phyloP scores from a whole-genome alignment of 2,797 vertebrate species.

The Bradypus variegatus region DNA sequence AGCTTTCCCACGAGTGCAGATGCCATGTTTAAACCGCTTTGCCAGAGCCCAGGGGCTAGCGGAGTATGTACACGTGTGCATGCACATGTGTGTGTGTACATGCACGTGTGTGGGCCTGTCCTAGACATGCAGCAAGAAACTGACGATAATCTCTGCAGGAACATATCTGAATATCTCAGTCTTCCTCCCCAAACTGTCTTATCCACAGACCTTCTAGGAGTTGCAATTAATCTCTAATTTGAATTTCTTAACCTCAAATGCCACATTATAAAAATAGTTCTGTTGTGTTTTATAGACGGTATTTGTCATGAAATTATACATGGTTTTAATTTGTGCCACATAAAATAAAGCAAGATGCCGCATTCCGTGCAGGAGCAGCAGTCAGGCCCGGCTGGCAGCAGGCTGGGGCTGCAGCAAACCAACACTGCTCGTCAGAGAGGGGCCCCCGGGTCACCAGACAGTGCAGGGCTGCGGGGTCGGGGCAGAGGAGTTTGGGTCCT shows the following conservation, averaged over 20 bases:
- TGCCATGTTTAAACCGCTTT: background rate
- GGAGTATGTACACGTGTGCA: too few relatives aligned
- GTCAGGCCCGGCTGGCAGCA: background rate
- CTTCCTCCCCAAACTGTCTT: background rate
- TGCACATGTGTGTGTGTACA: rapidly evolving
- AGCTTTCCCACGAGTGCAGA: background rate
- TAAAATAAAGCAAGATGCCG: constrained; percentile 15
- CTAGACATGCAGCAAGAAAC: background rate
- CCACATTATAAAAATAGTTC: constrained; percentile 43
- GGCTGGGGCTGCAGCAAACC: background rate
- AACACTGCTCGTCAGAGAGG: rapidly evolving
- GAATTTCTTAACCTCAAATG: constrained; percentile 52
- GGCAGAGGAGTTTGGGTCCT: background rate
- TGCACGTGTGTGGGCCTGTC: rapidly evolving
- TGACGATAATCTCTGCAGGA: rapidly evolving
- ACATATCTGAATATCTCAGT: background rate
- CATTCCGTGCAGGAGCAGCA: rapidly evolving
- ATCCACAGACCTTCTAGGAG: background rate
- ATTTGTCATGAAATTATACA: constrained; percentile 41
- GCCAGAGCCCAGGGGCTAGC: background rate
- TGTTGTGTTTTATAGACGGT: background rate
- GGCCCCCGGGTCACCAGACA: background rate
- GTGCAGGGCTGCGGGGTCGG: background rate
- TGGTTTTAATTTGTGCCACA: background rate
- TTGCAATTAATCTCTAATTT: constrained; percentile 47